Percentiles rank a stretch among this genome's conserved stretches.
Conservation (phyloP, 2,888 invertebrate species). For the Leptinotarsa peninsularis region DNA sequence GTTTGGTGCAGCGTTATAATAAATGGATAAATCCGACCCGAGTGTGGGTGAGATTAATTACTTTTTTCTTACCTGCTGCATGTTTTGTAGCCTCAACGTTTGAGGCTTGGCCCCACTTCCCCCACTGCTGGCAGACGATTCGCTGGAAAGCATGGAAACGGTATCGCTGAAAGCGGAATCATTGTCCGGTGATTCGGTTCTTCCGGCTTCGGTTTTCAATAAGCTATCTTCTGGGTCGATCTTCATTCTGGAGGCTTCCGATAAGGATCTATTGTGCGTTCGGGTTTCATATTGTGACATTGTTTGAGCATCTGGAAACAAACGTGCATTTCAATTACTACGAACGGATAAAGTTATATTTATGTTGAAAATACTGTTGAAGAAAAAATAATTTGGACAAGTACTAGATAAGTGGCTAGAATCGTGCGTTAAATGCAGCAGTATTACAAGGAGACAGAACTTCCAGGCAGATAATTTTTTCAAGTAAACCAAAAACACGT, state of each 20-base stretch:
- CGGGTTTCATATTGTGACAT: conserved; percentile 60
- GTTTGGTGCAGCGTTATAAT: conserved; percentile 3
- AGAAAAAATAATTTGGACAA: too few species aligned
- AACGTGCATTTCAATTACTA: neutral
- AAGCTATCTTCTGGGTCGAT: conserved; percentile 62
- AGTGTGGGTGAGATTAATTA: conserved; percentile 10
- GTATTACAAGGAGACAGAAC: too few species aligned
- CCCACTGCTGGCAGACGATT: conserved; percentile 93
- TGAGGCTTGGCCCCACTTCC: conserved; percentile 74
- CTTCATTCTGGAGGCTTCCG: conserved; percentile 65
- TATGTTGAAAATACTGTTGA: too few species aligned
- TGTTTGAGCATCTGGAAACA: conserved; percentile 61
- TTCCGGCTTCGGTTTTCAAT: conserved; percentile 64
- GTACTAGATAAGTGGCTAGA: too few species aligned
- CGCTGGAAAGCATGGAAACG: conserved; percentile 91
- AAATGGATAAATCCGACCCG: neutral
- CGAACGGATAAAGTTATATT: too few species aligned
- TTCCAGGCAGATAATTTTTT: too few species aligned
- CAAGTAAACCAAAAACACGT: too few species aligned
- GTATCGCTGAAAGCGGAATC: conserved; percentile 99
- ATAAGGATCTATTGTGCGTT: conserved; percentile 65
- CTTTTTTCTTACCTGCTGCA: conserved; percentile 50
- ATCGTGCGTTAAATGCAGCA: too few species aligned
- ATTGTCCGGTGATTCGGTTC: conserved; percentile 95
- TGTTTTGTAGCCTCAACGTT: conserved; percentile 58